These are phyloP conservation scores for Hozukius guyotensis DNA, from an alignment of 2,797 vertebrate genomes.

Conservation along the genomic window DNA sequence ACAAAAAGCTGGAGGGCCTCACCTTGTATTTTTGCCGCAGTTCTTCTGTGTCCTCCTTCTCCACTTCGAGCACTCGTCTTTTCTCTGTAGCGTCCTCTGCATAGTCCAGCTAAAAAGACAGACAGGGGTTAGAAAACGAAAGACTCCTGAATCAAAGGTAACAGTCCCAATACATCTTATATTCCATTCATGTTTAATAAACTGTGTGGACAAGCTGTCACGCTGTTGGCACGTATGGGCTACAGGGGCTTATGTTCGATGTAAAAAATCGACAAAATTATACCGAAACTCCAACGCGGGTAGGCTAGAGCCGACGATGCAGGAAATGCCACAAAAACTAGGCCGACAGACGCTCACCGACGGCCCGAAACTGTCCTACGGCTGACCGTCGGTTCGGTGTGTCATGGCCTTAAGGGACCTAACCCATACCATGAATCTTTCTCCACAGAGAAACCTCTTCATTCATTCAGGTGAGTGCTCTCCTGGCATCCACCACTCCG, in stretches of 20 bases:
- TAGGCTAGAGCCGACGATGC: no score
- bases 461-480: neutral
- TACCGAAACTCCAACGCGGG: no score
- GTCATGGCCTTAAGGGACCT: neutral
- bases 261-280: no score
- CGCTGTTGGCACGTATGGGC: no score
- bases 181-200: neutral
- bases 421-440: neutral
- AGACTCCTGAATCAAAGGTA: neutral
- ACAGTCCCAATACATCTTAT: neutral
- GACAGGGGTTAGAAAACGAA: constrained; percentile 13
- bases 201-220: no score
- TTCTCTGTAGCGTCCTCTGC: constrained; percentile 98
- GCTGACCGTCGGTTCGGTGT: no score
- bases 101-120: constrained; percentile 89
- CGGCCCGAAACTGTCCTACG: no score
- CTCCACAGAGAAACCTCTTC: neutral
- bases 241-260: no score
- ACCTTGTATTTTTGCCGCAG: constrained; percentile 99
- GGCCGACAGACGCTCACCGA: no score
- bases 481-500: neutral
- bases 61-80: constrained; percentile 94
- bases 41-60: constrained; percentile 98
- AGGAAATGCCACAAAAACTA: no score
- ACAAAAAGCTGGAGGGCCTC: constrained; percentile 3